These are phyloP conservation scores for Lasioglossum vierecki DNA, from an alignment of 2,888 invertebrate genomes.

Conservation along the genomic window DNA sequence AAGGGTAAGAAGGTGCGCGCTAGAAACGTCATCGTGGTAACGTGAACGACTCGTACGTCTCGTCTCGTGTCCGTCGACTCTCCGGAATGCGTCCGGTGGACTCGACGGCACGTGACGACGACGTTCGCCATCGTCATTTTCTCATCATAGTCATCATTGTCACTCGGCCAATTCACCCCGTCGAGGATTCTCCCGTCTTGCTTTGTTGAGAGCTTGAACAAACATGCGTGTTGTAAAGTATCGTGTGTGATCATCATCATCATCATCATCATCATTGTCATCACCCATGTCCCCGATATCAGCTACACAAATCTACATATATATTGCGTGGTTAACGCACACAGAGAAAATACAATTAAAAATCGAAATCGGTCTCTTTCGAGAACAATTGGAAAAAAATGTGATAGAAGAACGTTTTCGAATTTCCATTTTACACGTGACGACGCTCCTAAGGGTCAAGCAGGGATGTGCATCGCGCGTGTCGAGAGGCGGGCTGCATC, in stretches of 20 bases:
- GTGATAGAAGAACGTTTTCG: background rate
- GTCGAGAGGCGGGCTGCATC: constrained; percentile 81
- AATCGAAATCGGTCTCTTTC: background rate
- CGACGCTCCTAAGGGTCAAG: constrained; percentile 73
- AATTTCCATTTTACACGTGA: constrained; percentile 40
- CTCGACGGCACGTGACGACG: constrained; percentile 60
- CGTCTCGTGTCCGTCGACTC: constrained; percentile 65
- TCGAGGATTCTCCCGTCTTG: constrained; percentile 29
- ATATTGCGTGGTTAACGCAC: background rate
- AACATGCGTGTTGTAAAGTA: constrained; percentile 23
- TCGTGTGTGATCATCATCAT: background rate
- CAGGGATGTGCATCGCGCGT: constrained; percentile 77
- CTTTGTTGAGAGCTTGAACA: constrained; percentile 39
- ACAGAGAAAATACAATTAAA: background rate
- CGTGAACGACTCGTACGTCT: constrained; percentile 42
- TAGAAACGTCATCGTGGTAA: constrained; percentile 67
- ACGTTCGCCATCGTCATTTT: constrained; percentile 40
- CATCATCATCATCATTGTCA: background rate
- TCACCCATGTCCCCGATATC: background rate
- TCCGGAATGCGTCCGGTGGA: constrained; percentile 79
- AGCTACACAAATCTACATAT: constrained; percentile 7
- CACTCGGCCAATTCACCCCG: constrained; percentile 48
- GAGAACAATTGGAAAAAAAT: background rate
- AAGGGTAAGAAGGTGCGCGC: constrained; percentile 68
- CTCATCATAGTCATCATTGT: constrained; percentile 14